phyloP scores from a whole-genome alignment of 2,797 vertebrate genomes.

The Philypnodon macrostomus region DNA sequence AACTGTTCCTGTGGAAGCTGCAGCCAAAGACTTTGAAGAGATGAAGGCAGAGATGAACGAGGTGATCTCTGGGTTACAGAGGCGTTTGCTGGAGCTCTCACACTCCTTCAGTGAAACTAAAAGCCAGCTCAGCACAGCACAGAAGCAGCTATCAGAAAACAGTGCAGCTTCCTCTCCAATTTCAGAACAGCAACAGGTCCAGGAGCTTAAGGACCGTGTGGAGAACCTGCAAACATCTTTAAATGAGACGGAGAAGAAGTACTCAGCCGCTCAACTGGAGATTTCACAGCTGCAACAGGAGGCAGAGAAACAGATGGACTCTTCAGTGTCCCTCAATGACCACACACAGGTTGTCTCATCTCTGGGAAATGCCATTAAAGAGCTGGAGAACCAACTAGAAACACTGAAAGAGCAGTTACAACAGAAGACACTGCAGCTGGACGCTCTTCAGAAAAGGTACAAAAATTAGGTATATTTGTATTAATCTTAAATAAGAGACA shows the following conservation, averaged over 20 bases:
- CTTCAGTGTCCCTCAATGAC: conserved; percentile 81
- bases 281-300: conserved; percentile 78
- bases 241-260: conserved; percentile 77
- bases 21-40: conserved; percentile 83
- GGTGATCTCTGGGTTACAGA: conserved; percentile 85
- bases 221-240: conserved; percentile 81
- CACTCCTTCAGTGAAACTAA: conserved; percentile 89
- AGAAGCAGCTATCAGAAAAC: conserved; percentile 67
- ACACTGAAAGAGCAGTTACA: conserved; percentile 77
- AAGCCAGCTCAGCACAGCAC: conserved; percentile 75
- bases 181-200: conserved; percentile 64
- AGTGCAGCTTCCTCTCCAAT: conserved; percentile 30
- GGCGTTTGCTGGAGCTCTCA: conserved; percentile 86
- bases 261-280: conserved; percentile 76
- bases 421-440: conserved; percentile 79
- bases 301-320: conserved; percentile 82
- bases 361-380: conserved; percentile 82
- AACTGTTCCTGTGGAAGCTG: conserved; percentile 78
- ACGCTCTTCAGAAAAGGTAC: conserved; percentile 81
- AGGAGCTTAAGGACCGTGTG: conserved; percentile 69
- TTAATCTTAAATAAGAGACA: no score
- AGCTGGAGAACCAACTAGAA: conserved; percentile 81
- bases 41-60: conserved; percentile 80
- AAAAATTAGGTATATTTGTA: conserved; percentile 1
- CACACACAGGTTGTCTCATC: conserved; percentile 86